Percentiles rank a stretch among this genome's conserved stretches.
Conservation (phyloP, 2,113 vertebrate species). For the Spea bombifrons region DNA sequence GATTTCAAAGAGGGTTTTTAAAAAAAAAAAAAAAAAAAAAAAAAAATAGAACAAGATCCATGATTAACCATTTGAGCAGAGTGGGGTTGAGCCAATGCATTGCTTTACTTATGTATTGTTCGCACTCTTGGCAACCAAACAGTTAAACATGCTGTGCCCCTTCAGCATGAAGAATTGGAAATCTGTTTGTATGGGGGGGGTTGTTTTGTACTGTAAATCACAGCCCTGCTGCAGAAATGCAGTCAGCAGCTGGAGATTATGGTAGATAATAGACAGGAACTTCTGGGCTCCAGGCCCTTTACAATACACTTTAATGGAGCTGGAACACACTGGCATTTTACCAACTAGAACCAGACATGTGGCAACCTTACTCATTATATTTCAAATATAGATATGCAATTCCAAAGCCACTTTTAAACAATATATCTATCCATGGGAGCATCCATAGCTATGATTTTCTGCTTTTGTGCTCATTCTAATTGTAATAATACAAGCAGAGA, state of each 20-base stretch:
- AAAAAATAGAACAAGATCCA: slow-evolving; percentile 35
- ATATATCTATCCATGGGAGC: slow-evolving; percentile 40
- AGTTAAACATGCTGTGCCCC: slow-evolving; percentile 1
- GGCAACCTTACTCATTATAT: slow-evolving; percentile 19
- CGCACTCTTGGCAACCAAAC: not conserved
- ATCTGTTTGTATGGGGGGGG: slow-evolving; percentile 48
- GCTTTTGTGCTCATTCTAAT: slow-evolving; percentile 46
- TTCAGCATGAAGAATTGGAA: slow-evolving; percentile 51
- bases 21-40: too few relatives aligned
- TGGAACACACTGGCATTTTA: slow-evolving; percentile 38
- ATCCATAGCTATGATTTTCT: slow-evolving; percentile 43
- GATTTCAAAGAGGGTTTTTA: not conserved
- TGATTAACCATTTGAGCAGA: slow-evolving; percentile 7
- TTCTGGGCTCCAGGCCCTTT: slow-evolving; percentile 35
- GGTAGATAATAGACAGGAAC: slow-evolving; percentile 34
- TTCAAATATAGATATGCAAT: slow-evolving; percentile 34
- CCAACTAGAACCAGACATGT: slow-evolving; percentile 40
- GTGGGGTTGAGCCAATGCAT: not conserved
- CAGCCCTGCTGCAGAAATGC: slow-evolving; percentile 28
- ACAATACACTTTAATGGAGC: slow-evolving; percentile 39
- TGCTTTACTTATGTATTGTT: not conserved
- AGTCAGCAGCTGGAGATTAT: slow-evolving; percentile 8
- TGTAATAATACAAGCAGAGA: slow-evolving; percentile 46
- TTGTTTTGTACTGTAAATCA: slow-evolving; percentile 44
- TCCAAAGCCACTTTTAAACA: slow-evolving; percentile 43